These are phyloP conservation scores for Cremastobaeus sp. DNA, from an alignment of 2,888 invertebrate species.

Conservation along the genomic window DNA sequence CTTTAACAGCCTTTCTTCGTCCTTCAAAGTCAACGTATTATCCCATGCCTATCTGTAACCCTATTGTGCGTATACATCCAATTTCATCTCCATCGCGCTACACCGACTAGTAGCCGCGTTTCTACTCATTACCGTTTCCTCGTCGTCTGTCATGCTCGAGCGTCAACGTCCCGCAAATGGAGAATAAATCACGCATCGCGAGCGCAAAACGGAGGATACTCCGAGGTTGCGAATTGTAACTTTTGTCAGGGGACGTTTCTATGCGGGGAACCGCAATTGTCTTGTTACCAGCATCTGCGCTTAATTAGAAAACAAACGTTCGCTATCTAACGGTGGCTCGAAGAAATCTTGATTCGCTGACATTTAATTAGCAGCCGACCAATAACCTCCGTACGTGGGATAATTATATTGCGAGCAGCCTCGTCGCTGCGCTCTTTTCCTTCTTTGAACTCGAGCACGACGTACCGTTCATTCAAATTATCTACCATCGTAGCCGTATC, in stretches of 20 bases:
- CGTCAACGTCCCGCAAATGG: constrained; percentile 37
- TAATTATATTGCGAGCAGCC: constrained; percentile 10
- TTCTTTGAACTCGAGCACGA: neutral
- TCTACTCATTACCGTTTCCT: constrained; percentile 54
- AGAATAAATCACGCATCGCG: constrained; percentile 49
- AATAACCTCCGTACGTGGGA: neutral
- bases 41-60: constrained; percentile 51
- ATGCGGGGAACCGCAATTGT: constrained; percentile 22
- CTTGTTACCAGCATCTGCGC: constrained; percentile 29
- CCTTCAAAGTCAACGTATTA: constrained; percentile 60
- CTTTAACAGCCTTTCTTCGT: constrained; percentile 62
- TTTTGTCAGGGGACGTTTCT: constrained; percentile 30
- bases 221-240: constrained; percentile 48
- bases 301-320: constrained; percentile 43
- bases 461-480: constrained; percentile 35
- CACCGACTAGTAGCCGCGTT: constrained; percentile 48
- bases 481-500: constrained; percentile 5
- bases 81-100: constrained; percentile 47
- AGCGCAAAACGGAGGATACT: constrained; percentile 27
- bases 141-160: constrained; percentile 45
- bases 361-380: constrained; percentile 26
- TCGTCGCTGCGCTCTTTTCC: neutral
- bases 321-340: constrained; percentile 26
- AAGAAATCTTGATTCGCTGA: constrained; percentile 18
- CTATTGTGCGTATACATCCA: constrained; percentile 57